These are phyloP conservation scores for Ferrisia virgata DNA, from an alignment of 2,888 invertebrate genomes.

Conservation along the genomic window DNA sequence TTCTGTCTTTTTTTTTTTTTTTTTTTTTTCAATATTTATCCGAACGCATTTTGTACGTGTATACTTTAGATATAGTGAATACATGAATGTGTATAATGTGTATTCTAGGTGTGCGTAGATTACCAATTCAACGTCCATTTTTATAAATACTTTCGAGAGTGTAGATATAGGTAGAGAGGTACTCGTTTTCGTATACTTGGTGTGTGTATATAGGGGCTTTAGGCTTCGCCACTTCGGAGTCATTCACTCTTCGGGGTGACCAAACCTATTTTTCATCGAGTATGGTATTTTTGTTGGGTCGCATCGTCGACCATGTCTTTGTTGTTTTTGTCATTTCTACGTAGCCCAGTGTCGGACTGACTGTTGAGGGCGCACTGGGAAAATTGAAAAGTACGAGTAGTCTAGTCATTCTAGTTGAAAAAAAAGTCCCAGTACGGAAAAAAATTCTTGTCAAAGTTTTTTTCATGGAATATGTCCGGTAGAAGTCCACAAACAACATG, in stretches of 20 bases:
- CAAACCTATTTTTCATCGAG: not conserved
- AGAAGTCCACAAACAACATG: too few relatives aligned
- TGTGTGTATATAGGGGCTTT: not conserved
- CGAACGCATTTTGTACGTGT: not conserved
- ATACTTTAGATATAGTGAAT: not conserved
- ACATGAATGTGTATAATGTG: not conserved
- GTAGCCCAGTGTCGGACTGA: not conserved
- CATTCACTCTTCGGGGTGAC: not conserved
- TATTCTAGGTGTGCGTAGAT: not conserved
- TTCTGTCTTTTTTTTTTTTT: not conserved
- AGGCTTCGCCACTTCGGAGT: not conserved
- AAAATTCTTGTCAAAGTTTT: too few relatives aligned
- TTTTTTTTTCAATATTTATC: not conserved
- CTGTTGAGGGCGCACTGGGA: too few relatives aligned
- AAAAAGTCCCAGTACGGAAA: too few relatives aligned
- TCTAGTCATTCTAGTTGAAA: too few relatives aligned
- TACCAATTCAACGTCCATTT: not conserved
- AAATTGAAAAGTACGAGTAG: too few relatives aligned
- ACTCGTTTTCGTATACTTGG: too few relatives aligned
- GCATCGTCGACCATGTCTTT: not conserved
- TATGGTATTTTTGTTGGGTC: not conserved
- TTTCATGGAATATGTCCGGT: too few relatives aligned
- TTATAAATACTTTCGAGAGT: not conserved
- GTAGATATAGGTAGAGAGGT: too few relatives aligned
- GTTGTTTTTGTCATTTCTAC: not conserved